Base-by-base conservation (phyloP, 2,113 vertebrate genomes). In the Clupea harengus region DNA sequence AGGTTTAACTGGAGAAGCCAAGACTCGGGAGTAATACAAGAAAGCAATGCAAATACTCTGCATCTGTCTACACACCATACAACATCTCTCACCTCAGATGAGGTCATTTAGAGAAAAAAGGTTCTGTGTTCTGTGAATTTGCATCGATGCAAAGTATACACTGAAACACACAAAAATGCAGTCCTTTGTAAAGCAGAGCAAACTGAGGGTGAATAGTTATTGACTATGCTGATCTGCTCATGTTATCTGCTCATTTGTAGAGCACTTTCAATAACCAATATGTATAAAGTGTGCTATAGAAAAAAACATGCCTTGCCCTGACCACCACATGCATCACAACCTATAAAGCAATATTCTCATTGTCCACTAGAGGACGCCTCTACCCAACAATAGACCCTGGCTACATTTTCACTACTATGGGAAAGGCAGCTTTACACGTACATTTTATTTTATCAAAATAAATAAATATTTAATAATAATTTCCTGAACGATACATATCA, bases 351-450 rank as follows among this genome's bases (percentile, higher is more conserved):
- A 39, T 39, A 78, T 39, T 78, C 15, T 32, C 10, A 39, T 45
- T 86, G 25, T 20, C 88, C 88, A 86, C 81, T 46, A 88, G 88
- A 87, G 81, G 83, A 57, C 83, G 45, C 72, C 9, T 13, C 18
- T 52, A 22, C n/a, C 25, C 67, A 50, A 85, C 10, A 67, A 86
- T 87, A 45, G 82, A 25, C 6, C 2, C 32, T 80, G n/a, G 81
- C 22, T 18, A 32, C 15, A 47, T 39, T 49, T 85, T 52, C 83
- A 64, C 44, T 49, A 39, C 28, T 44, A 78, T 39, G 72, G 72
- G 28, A 17, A 39, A 78, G 72, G 5, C 72, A 78, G 28, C 25
- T 78, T 32, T 78, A 32, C 3, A 6, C 1, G 39, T 13, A 2
- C 11, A 15, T 52, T 52, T 52, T 15, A 15, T 49, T 49, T 49